Conservation (phyloP, 2,113 vertebrate genomes). For the Pseudois nayaur region DNA sequence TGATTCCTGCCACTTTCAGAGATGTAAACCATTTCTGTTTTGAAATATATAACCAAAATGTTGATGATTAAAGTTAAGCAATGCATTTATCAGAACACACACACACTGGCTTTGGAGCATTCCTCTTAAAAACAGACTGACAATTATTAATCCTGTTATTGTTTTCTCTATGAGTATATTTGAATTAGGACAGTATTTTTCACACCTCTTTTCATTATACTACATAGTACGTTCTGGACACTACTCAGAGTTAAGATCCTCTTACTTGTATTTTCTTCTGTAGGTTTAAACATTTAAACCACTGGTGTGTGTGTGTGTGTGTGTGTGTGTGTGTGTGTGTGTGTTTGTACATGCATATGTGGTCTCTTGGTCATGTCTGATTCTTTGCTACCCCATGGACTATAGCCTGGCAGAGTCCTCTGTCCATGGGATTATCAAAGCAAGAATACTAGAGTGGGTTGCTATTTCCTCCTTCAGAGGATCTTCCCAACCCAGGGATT, state of each 20-base stretch:
- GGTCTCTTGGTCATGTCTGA: rapidly evolving
- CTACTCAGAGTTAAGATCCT: neutral
- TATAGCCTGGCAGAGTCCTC: neutral
- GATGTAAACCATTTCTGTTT: slow-evolving; percentile 11
- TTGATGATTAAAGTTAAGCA: neutral
- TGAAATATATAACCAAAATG: neutral
- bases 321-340: neutral
- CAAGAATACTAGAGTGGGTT: neutral
- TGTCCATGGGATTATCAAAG: neutral
- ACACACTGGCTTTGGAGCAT: neutral
- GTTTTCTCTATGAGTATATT: neutral
- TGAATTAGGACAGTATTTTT: neutral
- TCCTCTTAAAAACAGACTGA: neutral
- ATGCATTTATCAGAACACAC: neutral
- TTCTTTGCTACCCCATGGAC: neutral
- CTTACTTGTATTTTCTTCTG: neutral
- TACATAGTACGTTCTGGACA: neutral
- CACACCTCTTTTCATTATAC: neutral
- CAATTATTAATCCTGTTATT: neutral
- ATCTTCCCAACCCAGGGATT: neutral
- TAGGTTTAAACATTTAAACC: neutral
- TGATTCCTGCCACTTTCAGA: neutral
- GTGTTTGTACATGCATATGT: neutral
- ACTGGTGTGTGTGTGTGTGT: neutral
- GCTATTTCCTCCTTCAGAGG: neutral